phyloP scores from a whole-genome alignment of 2,113 vertebrate genomes.

The Cryptoleucopteryx plumbea region DNA sequence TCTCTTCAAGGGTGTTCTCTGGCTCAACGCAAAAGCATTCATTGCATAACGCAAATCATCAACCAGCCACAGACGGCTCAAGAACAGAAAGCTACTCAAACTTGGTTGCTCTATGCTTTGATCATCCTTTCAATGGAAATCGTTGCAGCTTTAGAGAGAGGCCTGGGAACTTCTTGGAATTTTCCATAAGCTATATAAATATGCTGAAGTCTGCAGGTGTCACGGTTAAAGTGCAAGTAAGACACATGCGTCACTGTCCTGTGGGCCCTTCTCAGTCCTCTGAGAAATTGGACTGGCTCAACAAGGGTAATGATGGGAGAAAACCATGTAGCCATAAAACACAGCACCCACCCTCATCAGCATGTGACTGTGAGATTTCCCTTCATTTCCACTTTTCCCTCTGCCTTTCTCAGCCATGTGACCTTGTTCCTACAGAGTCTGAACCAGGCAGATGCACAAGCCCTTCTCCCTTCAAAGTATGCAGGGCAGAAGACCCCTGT shows the following conservation, averaged over 20 bases:
- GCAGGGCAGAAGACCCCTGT: fast-evolving
- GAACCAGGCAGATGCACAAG: neutral
- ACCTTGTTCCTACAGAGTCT: neutral
- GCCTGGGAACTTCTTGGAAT: neutral
- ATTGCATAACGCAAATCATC: neutral
- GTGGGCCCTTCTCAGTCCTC: neutral
- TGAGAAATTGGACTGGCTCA: neutral
- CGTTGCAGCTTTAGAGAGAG: neutral
- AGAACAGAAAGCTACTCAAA: neutral
- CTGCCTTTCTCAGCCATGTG: neutral
- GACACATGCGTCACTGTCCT: neutral
- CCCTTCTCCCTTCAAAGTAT: neutral
- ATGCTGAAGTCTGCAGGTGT: too few relatives aligned
- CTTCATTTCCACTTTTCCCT: neutral
- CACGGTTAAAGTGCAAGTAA: neutral
- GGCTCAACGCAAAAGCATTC: neutral
- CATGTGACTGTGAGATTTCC: neutral
- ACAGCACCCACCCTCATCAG: neutral
- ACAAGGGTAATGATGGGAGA: neutral
- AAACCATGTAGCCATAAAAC: neutral
- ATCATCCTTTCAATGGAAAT: neutral
- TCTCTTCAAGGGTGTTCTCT: neutral
- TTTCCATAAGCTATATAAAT: neutral
- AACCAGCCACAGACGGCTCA: neutral
- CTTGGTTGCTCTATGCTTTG: neutral